Conservation (phyloP, 30 jellyfish, hydroid and myxozoan genomes). For the Phacellophora camtschatica region DNA sequence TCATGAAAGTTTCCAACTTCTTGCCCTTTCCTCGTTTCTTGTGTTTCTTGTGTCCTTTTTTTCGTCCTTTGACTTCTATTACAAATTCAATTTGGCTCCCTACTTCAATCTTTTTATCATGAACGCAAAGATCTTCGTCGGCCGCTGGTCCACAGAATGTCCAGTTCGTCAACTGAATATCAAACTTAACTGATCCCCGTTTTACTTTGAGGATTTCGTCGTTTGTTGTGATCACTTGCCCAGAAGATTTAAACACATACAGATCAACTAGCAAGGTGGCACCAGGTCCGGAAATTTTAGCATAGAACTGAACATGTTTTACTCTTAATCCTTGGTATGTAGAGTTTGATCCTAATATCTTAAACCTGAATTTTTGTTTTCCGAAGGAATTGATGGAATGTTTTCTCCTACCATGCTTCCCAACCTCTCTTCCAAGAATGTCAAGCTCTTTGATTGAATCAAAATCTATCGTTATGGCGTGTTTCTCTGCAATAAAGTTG, state of each 20-base stretch:
- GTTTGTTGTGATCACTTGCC: constrained; percentile 2
- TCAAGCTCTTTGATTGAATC: constrained; percentile 15
- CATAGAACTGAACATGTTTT: not conserved
- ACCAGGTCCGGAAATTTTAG: constrained; percentile 36
- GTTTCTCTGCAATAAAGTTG: constrained; percentile 9
- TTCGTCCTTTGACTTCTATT: constrained; percentile 12
- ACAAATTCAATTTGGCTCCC: not conserved
- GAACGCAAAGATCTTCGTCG: not conserved
- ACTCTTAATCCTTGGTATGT: constrained; percentile 11
- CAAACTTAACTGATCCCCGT: constrained; percentile 31
- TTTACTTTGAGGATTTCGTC: constrained; percentile 1
- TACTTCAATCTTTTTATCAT: not conserved
- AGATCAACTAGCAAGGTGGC: constrained; percentile 24
- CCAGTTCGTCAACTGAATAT: not conserved
- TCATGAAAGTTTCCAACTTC: not conserved
- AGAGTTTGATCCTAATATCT: not conserved
- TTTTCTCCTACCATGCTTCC: not conserved
- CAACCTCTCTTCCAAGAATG: not conserved
- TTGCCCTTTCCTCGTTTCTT: constrained; percentile 11
- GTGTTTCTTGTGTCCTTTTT: not conserved
- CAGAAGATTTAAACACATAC: constrained; percentile 4
- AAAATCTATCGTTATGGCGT: not conserved
- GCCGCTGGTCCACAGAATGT: constrained; percentile 34
- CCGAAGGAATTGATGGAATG: constrained; percentile 23
- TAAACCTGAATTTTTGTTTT: not conserved